Evolutionary conservation across 1,140 invertebrate genomes (phyloP).

Genomic region (Leptinotarsa undecemlineata): DNA sequence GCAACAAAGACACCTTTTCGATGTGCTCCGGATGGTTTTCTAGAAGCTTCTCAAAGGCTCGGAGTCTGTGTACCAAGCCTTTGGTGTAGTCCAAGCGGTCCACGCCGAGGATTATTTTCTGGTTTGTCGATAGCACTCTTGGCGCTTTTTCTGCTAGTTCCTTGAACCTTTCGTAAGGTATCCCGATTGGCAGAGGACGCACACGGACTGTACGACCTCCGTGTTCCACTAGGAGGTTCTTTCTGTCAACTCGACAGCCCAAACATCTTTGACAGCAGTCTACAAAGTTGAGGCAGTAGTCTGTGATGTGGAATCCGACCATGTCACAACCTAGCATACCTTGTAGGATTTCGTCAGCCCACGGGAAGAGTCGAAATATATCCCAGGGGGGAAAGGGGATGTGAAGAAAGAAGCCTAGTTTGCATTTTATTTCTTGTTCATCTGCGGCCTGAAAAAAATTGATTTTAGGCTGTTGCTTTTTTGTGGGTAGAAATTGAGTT

Average conservation of each 20-base stretch:
- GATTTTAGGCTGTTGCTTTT: too few species aligned
- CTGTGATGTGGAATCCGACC: conserved; percentile 90
- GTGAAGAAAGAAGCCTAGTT: conserved; percentile 88
- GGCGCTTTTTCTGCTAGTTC: conserved; percentile 78
- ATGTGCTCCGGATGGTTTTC: conserved; percentile 85
- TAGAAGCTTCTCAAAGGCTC: conserved; percentile 81
- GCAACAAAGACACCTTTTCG: conserved; percentile 79
- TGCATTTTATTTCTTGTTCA: conserved; percentile 75
- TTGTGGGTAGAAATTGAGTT: too few species aligned
- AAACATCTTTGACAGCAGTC: conserved; percentile 87
- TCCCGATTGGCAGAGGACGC: conserved; percentile 82
- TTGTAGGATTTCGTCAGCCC: conserved; percentile 90
- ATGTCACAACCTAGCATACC: conserved; percentile 88
- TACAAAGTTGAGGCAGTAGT: conserved; percentile 90
- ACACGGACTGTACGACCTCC: conserved; percentile 82
- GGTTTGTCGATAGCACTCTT: conserved; percentile 68
- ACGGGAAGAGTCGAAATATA: conserved; percentile 85
- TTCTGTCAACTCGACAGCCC: conserved; percentile 85
- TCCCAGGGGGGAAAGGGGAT: conserved; percentile 94
- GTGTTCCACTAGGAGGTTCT: conserved; percentile 84
- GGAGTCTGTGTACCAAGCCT: conserved; percentile 81
- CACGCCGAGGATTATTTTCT: conserved; percentile 84
- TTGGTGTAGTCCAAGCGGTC: conserved; percentile 91
- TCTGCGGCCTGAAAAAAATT: conserved; percentile 65
- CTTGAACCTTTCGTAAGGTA: conserved; percentile 85